Base-by-base conservation (phyloP, 1,140 invertebrate genomes). In the Bombus sylvicola region DNA sequence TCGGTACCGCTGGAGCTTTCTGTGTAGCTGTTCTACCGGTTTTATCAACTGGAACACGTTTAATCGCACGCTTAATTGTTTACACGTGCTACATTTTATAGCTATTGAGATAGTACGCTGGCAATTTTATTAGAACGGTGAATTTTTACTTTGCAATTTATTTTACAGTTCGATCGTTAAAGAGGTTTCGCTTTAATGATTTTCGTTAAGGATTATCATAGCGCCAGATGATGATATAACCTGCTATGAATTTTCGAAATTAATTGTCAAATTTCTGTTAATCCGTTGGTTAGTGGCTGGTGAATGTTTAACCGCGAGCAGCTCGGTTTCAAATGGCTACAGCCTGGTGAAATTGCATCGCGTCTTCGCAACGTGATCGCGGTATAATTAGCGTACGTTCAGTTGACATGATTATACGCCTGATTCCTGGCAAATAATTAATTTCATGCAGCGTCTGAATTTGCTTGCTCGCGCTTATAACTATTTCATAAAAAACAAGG, bases 41-140 rank as follows among this genome's bases (percentile, higher is more conserved):
- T 84, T 85, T 85, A 78, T 89, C 86, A 88, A 62, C 59, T 53
- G 78, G 77, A 73, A 85, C 68, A 82, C 53, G 18, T 82, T 79
- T 79, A 78, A 88, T 80, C 13, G 69, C 31, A 53, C 25, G 76
- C 57, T 68, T 81, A 88, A 89, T 85, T 81, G 62, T 88, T 88
- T 57, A 77, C 80, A 77, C 53, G 73, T 39, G 76, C 64, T 53
- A 64, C 64, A 10, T 41, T 39, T 77, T 39, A 39, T 34, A 41
- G n/a, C 18, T 6, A 25, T 2, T 12, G 12, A 2, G 9, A 53
- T 53, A 9, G 73, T 25, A 25, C 22, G 12, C 28, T 18, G 3
- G 31, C 9, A 74, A 43, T 53, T 34, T 31, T 15, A 43, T 43
- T 31, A 15, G 41, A n/a, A 39, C 39, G 28, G 9, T 13, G 68